Percentiles rank a stretch among this genome's conserved stretches.
phyloP scores from a whole-genome alignment of 2,113 vertebrate genomes.

The Cervus canadensis region DNA sequence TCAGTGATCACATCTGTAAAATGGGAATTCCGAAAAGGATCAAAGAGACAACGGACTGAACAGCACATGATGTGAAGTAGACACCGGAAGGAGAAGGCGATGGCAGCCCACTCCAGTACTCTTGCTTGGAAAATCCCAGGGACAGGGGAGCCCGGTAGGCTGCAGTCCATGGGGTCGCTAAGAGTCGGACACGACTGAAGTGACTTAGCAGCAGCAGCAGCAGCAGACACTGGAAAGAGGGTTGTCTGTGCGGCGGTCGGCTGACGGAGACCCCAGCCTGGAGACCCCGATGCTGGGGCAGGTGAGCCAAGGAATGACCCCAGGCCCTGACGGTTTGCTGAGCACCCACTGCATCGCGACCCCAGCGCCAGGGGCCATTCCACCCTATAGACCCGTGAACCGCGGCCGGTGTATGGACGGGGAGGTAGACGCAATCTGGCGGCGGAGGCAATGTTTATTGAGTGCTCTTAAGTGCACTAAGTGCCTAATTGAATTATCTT shows the following conservation, averaged over 20 bases:
- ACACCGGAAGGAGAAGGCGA: rapidly evolving
- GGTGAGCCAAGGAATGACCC: background rate
- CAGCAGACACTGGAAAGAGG: rapidly evolving
- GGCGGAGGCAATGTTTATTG: background rate
- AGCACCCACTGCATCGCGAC: background rate
- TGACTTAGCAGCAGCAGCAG: no score
- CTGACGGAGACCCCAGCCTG: background rate
- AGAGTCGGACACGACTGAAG: no score
- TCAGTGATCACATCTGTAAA: background rate
- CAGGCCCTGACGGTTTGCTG: rapidly evolving
- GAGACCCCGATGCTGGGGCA: background rate
- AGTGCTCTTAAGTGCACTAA: rapidly evolving
- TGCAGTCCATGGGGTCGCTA: no score
- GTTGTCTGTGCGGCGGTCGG: rapidly evolving
- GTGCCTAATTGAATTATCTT: background rate
- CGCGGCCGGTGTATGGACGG: background rate
- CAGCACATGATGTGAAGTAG: rapidly evolving
- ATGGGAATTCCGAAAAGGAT: background rate
- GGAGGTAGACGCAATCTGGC: background rate
- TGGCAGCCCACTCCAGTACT: no score
- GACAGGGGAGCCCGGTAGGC: no score
- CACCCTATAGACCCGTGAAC: rapidly evolving
- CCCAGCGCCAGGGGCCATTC: background rate
- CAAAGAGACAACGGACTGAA: background rate
- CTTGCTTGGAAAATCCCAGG: no score